Evolutionary conservation across 2,888 invertebrate species (phyloP).

Genomic region (Lasioglossum calceatum): DNA sequence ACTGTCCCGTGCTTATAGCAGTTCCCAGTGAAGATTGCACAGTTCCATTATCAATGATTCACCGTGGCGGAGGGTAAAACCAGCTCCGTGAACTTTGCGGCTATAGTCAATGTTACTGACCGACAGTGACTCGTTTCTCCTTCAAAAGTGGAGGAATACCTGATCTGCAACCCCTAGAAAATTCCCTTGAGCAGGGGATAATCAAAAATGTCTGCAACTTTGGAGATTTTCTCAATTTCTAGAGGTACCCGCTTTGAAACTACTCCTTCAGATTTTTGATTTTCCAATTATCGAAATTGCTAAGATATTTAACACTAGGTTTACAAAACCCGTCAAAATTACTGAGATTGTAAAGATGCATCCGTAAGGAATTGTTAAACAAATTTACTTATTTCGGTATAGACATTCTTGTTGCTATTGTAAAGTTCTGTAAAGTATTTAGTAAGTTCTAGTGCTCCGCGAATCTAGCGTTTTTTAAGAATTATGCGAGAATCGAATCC

Average conservation of each 20-base stretch:
- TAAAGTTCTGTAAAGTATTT: no score
- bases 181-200: neutral
- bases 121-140: constrained; percentile 46
- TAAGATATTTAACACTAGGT: no score
- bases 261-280: no score
- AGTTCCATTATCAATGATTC: constrained; percentile 64
- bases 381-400: no score
- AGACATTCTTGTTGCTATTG: no score
- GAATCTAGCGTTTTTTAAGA: neutral
- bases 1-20: constrained; percentile 31
- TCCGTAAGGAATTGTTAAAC: no score
- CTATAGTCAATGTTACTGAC: constrained; percentile 61
- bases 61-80: constrained; percentile 27
- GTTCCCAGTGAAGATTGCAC: constrained; percentile 48
- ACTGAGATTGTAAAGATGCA: no score
- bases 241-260: no score
- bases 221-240: neutral
- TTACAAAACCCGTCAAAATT: no score
- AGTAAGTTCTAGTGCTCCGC: no score
- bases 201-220: no score
- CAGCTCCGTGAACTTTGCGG: constrained; percentile 47
- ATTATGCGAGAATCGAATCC: neutral
- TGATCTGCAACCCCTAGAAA: neutral
- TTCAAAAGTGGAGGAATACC: neutral
- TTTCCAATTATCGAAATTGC: no score